phyloP scores from a whole-genome alignment of 2,113 vertebrate species.

The Dasyornis broadbenti region DNA sequence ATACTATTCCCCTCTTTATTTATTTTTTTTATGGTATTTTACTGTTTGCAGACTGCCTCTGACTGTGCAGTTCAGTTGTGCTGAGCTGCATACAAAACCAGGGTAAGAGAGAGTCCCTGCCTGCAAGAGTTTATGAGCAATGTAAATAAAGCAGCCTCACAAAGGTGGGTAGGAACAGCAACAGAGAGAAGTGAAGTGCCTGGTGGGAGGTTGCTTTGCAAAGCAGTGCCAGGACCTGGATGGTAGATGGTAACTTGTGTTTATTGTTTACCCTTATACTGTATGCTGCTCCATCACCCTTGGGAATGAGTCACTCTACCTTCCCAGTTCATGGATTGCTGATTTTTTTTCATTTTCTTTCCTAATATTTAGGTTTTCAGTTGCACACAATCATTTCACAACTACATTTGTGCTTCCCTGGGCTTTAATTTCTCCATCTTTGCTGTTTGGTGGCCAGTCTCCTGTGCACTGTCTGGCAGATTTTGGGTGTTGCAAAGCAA shows the following conservation, averaged over 20 bases:
- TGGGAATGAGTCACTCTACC: neutral
- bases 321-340: neutral
- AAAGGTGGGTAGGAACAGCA: neutral
- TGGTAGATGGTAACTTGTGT: neutral
- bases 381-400: neutral
- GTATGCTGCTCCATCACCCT: neutral
- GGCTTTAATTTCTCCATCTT: neutral
- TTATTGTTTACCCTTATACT: neutral
- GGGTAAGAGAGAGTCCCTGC: neutral
- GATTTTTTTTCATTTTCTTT: neutral
- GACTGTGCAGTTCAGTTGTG: neutral
- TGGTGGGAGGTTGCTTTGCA: neutral
- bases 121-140: neutral
- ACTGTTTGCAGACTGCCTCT: neutral
- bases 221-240: neutral
- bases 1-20: neutral
- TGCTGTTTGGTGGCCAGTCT: neutral
- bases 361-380: neutral
- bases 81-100: conserved; percentile 14
- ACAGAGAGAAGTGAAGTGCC: neutral
- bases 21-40: neutral
- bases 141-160: conserved; percentile 2
- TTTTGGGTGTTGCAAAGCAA: neutral
- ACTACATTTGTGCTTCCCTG: neutral
- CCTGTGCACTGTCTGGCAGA: neutral